Conservation (phyloP, 2,888 invertebrate genomes). For the Creontiades dilutus region DNA sequence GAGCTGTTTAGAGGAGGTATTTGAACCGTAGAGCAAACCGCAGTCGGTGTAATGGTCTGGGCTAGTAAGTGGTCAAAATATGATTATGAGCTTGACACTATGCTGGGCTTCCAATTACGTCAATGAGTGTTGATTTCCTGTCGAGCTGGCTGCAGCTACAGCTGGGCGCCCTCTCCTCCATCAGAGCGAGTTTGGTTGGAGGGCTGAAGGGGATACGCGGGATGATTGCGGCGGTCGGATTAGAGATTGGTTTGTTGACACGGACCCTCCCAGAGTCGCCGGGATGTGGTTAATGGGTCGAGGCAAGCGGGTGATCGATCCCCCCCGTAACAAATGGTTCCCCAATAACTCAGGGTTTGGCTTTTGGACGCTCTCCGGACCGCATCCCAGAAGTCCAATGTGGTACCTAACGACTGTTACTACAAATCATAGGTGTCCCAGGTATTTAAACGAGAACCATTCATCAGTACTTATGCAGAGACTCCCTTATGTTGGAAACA, state of each 20-base stretch:
- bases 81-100: neutral
- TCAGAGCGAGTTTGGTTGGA: neutral
- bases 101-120: slow-evolving; percentile 17
- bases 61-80: too few relatives aligned
- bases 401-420: neutral
- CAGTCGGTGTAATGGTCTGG: too few relatives aligned
- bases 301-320: slow-evolving; percentile 18
- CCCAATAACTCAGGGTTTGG: slow-evolving; percentile 20
- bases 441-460: too few relatives aligned
- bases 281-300: slow-evolving; percentile 39
- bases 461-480: too few relatives aligned
- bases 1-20: too few relatives aligned
- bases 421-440: slow-evolving; percentile 10
- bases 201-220: neutral
- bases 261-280: slow-evolving; percentile 32
- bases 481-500: too few relatives aligned
- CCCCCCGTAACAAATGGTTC: slow-evolving; percentile 26
- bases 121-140: slow-evolving; percentile 10
- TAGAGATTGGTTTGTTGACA: slow-evolving; percentile 42
- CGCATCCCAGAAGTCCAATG: neutral
- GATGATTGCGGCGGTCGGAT: slow-evolving; percentile 40
- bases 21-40: too few relatives aligned
- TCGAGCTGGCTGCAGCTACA: neutral
- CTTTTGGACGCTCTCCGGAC: neutral
- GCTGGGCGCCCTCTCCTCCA: neutral